These are phyloP conservation scores for Meiosimyza platycephala DNA, from an alignment of 2,888 invertebrate genomes.

Conservation along the genomic window DNA sequence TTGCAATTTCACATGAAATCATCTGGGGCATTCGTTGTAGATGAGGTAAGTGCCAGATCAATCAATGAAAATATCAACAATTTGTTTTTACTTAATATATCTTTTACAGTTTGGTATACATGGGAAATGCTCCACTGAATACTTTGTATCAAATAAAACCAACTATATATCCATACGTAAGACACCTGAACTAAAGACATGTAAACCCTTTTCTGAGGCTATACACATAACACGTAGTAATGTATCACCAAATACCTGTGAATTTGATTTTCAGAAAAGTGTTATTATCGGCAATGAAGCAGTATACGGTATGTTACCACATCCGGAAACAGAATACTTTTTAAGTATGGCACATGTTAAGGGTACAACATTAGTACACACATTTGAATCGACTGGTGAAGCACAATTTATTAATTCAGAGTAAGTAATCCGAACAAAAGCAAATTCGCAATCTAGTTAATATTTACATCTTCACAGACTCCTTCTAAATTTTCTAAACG, in stretches of 20 bases:
- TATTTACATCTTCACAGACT: constrained; percentile 48
- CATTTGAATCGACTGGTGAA: constrained; percentile 67
- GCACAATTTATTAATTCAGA: constrained; percentile 66
- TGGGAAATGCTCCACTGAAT: constrained; percentile 70
- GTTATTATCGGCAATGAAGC: constrained; percentile 67
- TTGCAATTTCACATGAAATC: constrained; percentile 71
- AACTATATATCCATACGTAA: constrained; percentile 65
- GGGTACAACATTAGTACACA: constrained; percentile 66
- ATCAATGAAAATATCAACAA: neutral
- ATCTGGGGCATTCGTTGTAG: constrained; percentile 66
- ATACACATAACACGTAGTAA: constrained; percentile 65
- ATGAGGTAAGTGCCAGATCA: constrained; percentile 51
- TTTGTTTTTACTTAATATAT: neutral
- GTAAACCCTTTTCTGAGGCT: constrained; percentile 63
- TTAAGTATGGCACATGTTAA: constrained; percentile 64
- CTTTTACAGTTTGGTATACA: constrained; percentile 71
- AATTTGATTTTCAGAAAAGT: constrained; percentile 66
- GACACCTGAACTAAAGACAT: constrained; percentile 65
- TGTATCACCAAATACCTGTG: constrained; percentile 66
- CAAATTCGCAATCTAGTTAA: neutral
- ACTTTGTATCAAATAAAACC: constrained; percentile 66
- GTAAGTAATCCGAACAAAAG: constrained; percentile 48
- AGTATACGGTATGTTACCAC: constrained; percentile 62
- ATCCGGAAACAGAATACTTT: constrained; percentile 63
- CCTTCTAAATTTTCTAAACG: constrained; percentile 61